Percentiles rank a stretch among this genome's conserved stretches.
Evolutionary conservation across 2,888 invertebrate genomes (phyloP).

Genomic region (Caenorhabditis zanzibari): DNA sequence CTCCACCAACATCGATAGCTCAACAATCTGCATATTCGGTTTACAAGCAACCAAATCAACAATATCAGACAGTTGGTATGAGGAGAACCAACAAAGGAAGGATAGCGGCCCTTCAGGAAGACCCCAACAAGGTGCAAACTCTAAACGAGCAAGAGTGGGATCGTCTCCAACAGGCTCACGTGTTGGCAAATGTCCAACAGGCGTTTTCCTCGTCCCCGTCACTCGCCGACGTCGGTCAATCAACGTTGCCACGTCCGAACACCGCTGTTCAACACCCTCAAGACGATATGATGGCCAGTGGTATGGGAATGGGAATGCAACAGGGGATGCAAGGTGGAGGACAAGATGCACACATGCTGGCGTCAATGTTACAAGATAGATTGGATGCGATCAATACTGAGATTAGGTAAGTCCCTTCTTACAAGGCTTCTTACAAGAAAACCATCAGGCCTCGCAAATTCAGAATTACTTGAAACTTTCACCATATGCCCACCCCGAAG

Average conservation of each 20-base stretch:
- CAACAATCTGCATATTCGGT: slow-evolving; percentile 48
- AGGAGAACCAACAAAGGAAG: slow-evolving; percentile 82
- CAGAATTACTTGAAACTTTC: too few species aligned
- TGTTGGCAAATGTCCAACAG: slow-evolving; percentile 93
- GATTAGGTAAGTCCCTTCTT: slow-evolving; percentile 87
- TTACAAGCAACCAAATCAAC: slow-evolving; percentile 69
- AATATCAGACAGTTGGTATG: slow-evolving; percentile 73
- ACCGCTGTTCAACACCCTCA: slow-evolving; percentile 57
- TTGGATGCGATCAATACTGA: slow-evolving; percentile 99
- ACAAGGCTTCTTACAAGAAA: too few species aligned
- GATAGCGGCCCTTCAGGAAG: slow-evolving; percentile 80
- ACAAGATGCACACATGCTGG: slow-evolving; percentile 97
- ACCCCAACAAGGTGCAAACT: slow-evolving; percentile 84
- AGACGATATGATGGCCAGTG: slow-evolving; percentile 52
- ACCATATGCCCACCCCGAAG: too few species aligned
- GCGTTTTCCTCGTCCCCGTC: slow-evolving; percentile 77
- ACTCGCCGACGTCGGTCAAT: slow-evolving; percentile 66
- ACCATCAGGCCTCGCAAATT: too few species aligned
- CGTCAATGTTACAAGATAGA: slow-evolving; percentile 99
- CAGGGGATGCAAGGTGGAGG: slow-evolving; percentile 69
- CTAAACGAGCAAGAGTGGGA: slow-evolving; percentile 92
- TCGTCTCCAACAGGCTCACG: slow-evolving; percentile 91
- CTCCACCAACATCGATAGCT: slow-evolving; percentile 48
- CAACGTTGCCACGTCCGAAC: slow-evolving; percentile 54
- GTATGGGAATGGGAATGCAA: slow-evolving; percentile 46